Percentiles rank a stretch among this genome's conserved stretches.
Conservation (phyloP, 2,797 vertebrate species). For the Numenius phaeopus region DNA sequence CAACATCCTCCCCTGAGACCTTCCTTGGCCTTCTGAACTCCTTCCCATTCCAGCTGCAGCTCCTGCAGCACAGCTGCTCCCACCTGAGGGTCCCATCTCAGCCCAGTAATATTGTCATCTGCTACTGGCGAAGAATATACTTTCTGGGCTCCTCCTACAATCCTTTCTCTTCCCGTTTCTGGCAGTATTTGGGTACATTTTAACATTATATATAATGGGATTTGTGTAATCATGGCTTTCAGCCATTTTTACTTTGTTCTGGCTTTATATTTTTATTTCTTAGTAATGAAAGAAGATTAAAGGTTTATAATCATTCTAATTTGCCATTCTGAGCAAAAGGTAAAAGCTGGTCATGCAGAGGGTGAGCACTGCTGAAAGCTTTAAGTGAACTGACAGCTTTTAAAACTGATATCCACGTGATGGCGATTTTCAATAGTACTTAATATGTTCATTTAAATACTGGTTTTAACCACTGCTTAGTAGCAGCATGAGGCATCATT, state of each 20-base stretch:
- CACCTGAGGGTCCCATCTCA: not conserved
- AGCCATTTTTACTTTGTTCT: slow-evolving; percentile 25
- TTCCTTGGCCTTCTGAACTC: not conserved
- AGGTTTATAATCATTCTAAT: slow-evolving; percentile 61
- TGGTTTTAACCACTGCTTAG: slow-evolving; percentile 54
- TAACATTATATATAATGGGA: not conserved
- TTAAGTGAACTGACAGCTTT: slow-evolving; percentile 4
- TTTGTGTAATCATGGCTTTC: slow-evolving; percentile 56
- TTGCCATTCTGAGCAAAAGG: slow-evolving; percentile 45
- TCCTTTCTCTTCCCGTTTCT: slow-evolving; percentile 12
- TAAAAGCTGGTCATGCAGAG: slow-evolving; percentile 40
- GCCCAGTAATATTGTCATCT: not conserved
- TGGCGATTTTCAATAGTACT: slow-evolving; percentile 50
- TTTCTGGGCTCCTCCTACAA: not conserved
- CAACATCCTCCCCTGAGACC: not conserved
- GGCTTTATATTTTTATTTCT: slow-evolving; percentile 61
- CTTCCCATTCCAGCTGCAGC: not conserved
- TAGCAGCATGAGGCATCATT: slow-evolving; percentile 55
- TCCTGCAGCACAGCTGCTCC: not conserved
- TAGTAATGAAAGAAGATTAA: slow-evolving; percentile 54
- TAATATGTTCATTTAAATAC: slow-evolving; percentile 7
- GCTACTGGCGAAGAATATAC: not conserved
- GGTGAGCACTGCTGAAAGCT: slow-evolving; percentile 21
- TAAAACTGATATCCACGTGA: not conserved
- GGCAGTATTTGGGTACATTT: not conserved